Evolutionary conservation across 2,888 invertebrate species (phyloP), one percentile per base, ranked within the genome.

Genomic region (Ennomos fuscantarius): DNA sequence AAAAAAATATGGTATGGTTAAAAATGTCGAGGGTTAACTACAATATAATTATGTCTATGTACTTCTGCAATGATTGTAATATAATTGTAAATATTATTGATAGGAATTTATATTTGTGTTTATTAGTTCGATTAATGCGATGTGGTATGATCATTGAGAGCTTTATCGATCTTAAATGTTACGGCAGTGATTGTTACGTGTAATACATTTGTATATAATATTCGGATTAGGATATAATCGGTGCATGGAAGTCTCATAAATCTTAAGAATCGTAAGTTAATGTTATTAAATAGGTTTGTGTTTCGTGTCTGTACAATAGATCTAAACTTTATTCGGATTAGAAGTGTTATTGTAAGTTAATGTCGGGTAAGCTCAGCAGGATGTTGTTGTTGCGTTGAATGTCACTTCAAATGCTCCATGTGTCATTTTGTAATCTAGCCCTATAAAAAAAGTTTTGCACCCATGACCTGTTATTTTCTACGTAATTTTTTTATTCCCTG

Each of bases 181-280:
- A 55, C 53, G 52, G 66, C 67, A 66, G 65, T 73, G 73, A 69
- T 73, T 62, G 64, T 72, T 75, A 61, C 54, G 51, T 66, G 66
- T 66, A 65, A 65, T 63, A 65, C 24, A 68, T 60, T 69, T 66
- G 63, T 66, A 65, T 60, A 64, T 65, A 67, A 57, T 62, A 71
- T 41, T 37, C 62, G 62, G 58, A 62, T 71, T 79, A 79, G 73
- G 47, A 60, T 79, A 78, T 71, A 68, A 72, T 72, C 69, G 82
- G 79, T 79, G 82, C 77, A 80, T 80, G 81, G 76, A 78, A 66
- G 75, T 84, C 79, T 81, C 77, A 74, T 81, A 85, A 73, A 33
- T 48, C 45, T 63, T 78, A 75, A 67, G 62, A n/a, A n/a, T 51
- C 9, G 36, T 52, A 53, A 53, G 48, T 40, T 48, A 24, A 47